Base-by-base conservation (phyloP, 2,797 vertebrate species). In the Pelodytes ibericus region DNA sequence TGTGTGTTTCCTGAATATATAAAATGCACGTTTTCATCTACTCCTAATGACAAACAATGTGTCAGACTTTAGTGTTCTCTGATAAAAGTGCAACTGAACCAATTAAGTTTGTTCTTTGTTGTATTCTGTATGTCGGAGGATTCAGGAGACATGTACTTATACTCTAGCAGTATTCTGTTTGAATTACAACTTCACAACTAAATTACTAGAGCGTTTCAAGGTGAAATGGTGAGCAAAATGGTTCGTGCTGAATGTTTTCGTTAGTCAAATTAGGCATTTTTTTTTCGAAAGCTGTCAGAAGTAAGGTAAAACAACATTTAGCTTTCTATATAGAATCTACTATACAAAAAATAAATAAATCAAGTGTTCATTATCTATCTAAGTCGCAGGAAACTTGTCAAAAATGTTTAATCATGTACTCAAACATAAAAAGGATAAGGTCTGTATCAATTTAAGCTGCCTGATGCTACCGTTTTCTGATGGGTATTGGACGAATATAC, bases 121-220 rank as follows among this genome's bases (percentile, higher is more conserved):
- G 25, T 33, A 31, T n/a, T 60, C 26, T n/a, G 58, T n/a, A 10
- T 13, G 58, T 31, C 16, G 6, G 15, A n/a, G 6, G 16, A n/a
- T 60, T 30, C 16, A 7, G 8, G 3, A 31, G 25, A 7, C 27
- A 30, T 30, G 3, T 53, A 44, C 31, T 30, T 31, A 6, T 60
- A 26, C 58, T 16, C 16, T 60, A 60, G 26, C 26, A 30, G 16
- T 30, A 60, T 60, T 60, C 11, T 27, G 25, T 26, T 27, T 58
- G 56, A 24, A 27, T 58, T 58, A 58, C 24, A 58, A 58, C 56
- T 53, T 53, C 49, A 53, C 49, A 53, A 24, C 49, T 53, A 20
- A 53, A 53, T 53, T 53, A 53, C 18, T 22, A 6, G 49, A 53
- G 49, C 49, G 22, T 53, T 53, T 53, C 22, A 53, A 20, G 49